phyloP scores from a whole-genome alignment of 2,113 vertebrate species.

The Oryzias javanicus region DNA sequence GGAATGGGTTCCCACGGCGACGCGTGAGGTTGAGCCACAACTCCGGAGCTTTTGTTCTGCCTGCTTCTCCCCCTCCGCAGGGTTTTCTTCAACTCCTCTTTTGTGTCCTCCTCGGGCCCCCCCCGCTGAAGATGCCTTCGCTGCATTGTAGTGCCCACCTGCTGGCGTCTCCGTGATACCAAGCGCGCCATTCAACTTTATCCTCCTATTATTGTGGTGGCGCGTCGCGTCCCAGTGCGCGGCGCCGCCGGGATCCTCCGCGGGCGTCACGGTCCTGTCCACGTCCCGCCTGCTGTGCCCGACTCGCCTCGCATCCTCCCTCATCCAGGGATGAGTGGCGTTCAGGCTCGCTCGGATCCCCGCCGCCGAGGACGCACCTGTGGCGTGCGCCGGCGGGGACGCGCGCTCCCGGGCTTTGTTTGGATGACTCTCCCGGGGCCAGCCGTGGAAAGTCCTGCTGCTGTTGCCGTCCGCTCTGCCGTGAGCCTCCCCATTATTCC shows the following conservation, averaged over 20 bases:
- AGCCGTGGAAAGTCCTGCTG: conserved; percentile 44
- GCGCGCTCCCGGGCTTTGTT: conserved; percentile 51
- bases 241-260: conserved; percentile 47
- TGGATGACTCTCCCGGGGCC: conserved; percentile 45
- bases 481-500: conserved; percentile 47
- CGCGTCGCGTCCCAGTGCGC: conserved; percentile 59
- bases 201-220: conserved; percentile 60
- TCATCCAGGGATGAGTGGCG: conserved; percentile 52
- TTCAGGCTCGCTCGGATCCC: conserved; percentile 36
- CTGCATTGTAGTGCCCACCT: conserved; percentile 71
- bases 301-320: conserved; percentile 38
- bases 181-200: conserved; percentile 70
- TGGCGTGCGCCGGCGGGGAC: conserved; percentile 50
- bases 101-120: conserved; percentile 59
- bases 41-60: conserved; percentile 58
- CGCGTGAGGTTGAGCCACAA: conserved; percentile 44
- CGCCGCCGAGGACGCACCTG: conserved; percentile 68
- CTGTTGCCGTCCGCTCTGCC: conserved; percentile 34
- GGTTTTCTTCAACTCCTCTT: conserved; percentile 73
- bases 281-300: conserved; percentile 54
- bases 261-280: conserved; percentile 52
- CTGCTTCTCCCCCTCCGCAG: conserved; percentile 62
- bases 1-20: conserved; percentile 74
- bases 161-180: conserved; percentile 64
- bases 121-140: conserved; percentile 61